Percentiles rank a stretch among this genome's conserved stretches.
Evolutionary conservation across 2,113 vertebrate genomes (phyloP).

Genomic region (Oncorhynchus kisutch): DNA sequence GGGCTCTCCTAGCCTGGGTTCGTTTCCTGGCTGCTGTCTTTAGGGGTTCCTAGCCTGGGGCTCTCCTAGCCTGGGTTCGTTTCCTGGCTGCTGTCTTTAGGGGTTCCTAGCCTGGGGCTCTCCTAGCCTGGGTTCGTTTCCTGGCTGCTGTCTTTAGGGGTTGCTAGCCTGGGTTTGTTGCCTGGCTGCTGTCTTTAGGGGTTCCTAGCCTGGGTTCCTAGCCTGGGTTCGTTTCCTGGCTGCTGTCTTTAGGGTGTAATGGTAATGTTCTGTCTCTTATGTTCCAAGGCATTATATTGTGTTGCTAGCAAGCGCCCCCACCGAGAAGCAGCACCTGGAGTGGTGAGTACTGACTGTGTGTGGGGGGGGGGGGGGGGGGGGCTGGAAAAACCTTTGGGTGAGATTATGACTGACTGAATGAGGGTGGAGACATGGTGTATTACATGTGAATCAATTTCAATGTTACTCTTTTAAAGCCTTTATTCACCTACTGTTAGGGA

Average conservation of each 20-base stretch:
- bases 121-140: too few species aligned
- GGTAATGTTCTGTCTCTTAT: constrained; percentile 68
- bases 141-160: too few species aligned
- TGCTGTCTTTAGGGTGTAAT: constrained; percentile 56
- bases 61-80: too few species aligned
- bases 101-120: too few species aligned
- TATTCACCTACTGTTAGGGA: too few species aligned
- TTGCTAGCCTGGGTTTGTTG: too few species aligned
- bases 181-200: too few species aligned
- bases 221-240: constrained; percentile 14
- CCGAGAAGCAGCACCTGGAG: constrained; percentile 85
- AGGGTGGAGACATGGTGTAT: background rate
- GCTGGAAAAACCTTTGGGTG: background rate
- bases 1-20: background rate
- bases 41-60: constrained; percentile 21
- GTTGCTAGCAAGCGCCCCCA: constrained; percentile 85
- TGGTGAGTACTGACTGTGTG: constrained; percentile 78
- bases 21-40: constrained; percentile 15
- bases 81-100: too few species aligned
- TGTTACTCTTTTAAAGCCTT: background rate
- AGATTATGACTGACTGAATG: background rate
- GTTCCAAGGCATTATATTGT: constrained; percentile 93
- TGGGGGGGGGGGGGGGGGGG: accelerated
- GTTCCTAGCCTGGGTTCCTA: too few species aligned
- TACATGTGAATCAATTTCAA: background rate